phyloP scores from a whole-genome alignment of 2,113 vertebrate genomes.

The Malaclemys terrapin region DNA sequence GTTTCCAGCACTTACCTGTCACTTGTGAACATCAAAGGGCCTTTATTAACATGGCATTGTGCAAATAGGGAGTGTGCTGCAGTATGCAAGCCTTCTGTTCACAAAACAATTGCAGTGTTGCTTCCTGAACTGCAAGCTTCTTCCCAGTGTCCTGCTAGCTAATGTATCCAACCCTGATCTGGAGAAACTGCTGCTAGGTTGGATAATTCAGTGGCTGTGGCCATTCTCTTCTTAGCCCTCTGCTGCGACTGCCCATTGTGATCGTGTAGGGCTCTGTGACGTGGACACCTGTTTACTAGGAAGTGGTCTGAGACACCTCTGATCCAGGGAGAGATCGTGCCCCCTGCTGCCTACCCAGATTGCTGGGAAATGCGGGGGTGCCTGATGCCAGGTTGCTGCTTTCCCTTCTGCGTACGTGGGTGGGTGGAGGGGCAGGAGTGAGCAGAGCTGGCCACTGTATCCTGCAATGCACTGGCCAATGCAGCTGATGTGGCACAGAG shows the following conservation, averaged over 20 bases:
- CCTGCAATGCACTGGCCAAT: neutral
- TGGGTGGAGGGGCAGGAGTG: too few species aligned
- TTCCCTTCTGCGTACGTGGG: neutral
- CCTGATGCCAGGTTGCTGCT: neutral
- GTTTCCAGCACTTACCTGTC: neutral
- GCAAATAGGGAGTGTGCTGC: neutral
- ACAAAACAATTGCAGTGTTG: neutral
- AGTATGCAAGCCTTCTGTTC: constrained; percentile 4
- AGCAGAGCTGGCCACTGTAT: neutral
- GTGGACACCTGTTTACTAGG: neutral
- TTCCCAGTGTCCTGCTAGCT: neutral
- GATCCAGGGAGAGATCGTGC: neutral
- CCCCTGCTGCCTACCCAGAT: neutral
- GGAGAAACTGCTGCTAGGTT: neutral
- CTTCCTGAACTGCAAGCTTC: neutral
- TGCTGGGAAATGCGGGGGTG: neutral
- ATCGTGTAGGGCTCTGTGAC: neutral
- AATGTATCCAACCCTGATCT: accelerated
- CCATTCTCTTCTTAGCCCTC: neutral
- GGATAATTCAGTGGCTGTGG: neutral
- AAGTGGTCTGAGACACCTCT: neutral
- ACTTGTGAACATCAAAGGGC: neutral
- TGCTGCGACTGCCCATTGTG: neutral
- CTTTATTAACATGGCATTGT: neutral
- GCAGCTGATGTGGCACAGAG: neutral